Evolutionary conservation across 2,888 invertebrate genomes (phyloP), one percentile per base, ranked within the genome.

Genomic region (Peribatodes rhomboidaria): DNA sequence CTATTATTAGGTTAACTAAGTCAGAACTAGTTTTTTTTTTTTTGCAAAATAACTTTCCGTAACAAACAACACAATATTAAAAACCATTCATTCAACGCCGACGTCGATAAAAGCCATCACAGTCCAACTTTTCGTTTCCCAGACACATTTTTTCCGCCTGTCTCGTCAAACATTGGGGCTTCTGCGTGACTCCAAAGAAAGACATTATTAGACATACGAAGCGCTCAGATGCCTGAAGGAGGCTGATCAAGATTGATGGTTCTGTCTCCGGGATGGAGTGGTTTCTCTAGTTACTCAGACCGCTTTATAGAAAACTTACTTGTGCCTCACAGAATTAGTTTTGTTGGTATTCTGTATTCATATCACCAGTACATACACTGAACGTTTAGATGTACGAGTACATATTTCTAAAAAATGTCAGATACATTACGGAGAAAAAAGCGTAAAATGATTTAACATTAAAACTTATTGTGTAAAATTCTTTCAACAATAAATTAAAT

Each of bases 231-330:
- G 69, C 66, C 63, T 65, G 50, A 46, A 53, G 47, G 35, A 37
- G 14, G 52, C 47, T 70, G 78, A 82, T 81, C 77, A 74, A 78
- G 82, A 82, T 80, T 80, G 77, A 82, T 82, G 74, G 70, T 68
- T 64, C 53, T 65, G 68, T 67, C 70, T 70, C 54, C 47, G 60
- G 60, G 56, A 73, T 69, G 70, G 72, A 73, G 74, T 76, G 71
- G 69, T 61, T 71, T 70, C 61, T 70, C 66, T 57, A 61, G 68
- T 70, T 65, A 63, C 63, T 56, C 18, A 41, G 33, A 41, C 42
- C 55, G 53, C 49, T 65, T 46, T 61, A 61, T 64, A 47, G 53
- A 49, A 55, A 64, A 62, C 59, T 67, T 67, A 18, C 55, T 55
- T 50, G 49, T 49, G 37, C 46, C 49, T 33, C 20, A 22, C 39